Evolutionary conservation across 2,113 vertebrate genomes (phyloP), one percentile per base, ranked within the genome.

Genomic region (Aldabrachelys gigantea): DNA sequence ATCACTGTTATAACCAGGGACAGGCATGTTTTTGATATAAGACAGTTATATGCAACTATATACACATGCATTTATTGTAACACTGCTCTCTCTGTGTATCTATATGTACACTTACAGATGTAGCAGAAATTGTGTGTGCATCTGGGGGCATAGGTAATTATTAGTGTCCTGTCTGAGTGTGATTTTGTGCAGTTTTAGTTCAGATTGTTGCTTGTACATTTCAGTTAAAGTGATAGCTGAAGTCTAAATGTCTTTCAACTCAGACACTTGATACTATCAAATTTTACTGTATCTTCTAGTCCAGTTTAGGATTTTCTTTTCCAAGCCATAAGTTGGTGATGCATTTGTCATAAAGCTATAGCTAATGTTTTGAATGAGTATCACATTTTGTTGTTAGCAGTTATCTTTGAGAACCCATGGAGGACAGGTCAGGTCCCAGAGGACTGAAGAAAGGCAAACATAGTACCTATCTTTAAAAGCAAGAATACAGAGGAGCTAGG

Each of bases 191-290:
- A n/a, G 65, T 53, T 21, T 2, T 35, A 25, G 29, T 29, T 82
- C 81, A 82, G 16, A 31, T 8, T 75, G 12, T 84, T 59, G n/a
- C 21, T 80, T 82, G 8, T 62, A 57, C 29, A 2, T 6, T 0
- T 94, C 79, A 47, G 11, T 44, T 47, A 53, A 80, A 65, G 22
- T 57, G 52, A 86, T 49, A 25, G 75, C 49, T 94, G 75, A 85
- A 47, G 41, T 47, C 22, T 47, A 41, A 75, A 38, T 24, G 41
- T 78, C 41, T 47, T 78, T 47, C 24, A 44, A 78, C 11, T 47
- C 44, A 78, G 25, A 44, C 80, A 44, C 80, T 82, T 41, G 5
- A 84, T 17, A 6, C 56, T 85, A 25, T 53, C 25, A 38, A 24
- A 44, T 91, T 87, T 10, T 5, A 53, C 31, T 44, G 16, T 38